Conservation (phyloP, 1,140 invertebrate genomes). For the Halesus radiatus region DNA sequence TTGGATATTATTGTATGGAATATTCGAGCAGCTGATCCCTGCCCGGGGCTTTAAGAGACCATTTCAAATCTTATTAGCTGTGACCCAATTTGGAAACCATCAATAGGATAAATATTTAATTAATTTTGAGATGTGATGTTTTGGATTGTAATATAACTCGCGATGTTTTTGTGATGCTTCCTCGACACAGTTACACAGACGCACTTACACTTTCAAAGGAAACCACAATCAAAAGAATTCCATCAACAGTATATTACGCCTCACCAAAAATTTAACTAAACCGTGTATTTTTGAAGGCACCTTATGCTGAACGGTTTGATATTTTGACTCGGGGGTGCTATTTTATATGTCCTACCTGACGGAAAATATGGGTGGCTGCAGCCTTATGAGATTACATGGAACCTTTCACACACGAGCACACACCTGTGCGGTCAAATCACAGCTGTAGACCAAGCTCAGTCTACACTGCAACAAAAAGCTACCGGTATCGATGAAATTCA, state of each 20-base stretch:
- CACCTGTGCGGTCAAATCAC: conserved; percentile 39
- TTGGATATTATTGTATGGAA: no score
- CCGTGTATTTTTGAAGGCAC: neutral
- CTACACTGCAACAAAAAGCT: neutral
- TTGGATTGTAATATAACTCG: conserved; percentile 17
- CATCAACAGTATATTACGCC: neutral
- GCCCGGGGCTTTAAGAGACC: no score
- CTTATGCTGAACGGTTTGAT: neutral
- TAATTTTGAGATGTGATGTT: conserved; percentile 19
- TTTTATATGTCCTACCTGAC: neutral
- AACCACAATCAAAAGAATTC: neutral
- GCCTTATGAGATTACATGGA: conserved; percentile 34
- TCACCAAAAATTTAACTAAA: neutral
- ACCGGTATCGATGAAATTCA: conserved; percentile 1
- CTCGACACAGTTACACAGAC: conserved; percentile 31
- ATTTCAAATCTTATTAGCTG: no score
- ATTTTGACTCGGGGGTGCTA: neutral
- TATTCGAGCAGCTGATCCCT: no score
- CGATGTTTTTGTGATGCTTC: conserved; percentile 40
- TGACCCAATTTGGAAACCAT: no score
- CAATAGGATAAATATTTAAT: neutral
- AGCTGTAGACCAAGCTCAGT: conserved; percentile 21
- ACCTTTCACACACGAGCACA: conserved; percentile 40
- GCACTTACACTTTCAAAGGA: conserved; percentile 32
- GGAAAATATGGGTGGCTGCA: neutral